A percentile compares a stretch with the other conserved stretches of the same genome.
Conservation (phyloP, 2,113 vertebrate genomes). For the Ciconia stormi region DNA sequence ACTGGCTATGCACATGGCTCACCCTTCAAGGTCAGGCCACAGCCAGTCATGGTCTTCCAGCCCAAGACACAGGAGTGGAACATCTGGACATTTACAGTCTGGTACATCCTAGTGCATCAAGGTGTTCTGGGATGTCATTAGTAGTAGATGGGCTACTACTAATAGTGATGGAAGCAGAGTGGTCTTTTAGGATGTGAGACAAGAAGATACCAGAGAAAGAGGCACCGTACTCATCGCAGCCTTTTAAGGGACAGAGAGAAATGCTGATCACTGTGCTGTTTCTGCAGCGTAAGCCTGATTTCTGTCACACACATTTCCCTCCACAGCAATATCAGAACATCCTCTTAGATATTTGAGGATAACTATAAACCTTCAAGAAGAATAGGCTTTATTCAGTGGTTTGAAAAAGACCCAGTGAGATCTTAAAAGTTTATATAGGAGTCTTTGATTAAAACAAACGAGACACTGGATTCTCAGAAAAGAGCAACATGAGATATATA, state of each 20-base stretch:
- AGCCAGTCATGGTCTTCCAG: background rate
- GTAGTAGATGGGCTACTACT: background rate
- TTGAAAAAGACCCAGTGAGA: background rate
- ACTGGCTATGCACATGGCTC: background rate
- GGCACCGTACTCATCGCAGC: rapidly evolving
- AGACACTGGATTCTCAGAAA: background rate
- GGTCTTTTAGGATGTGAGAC: background rate
- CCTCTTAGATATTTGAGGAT: background rate
- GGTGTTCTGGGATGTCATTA: background rate
- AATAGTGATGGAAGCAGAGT: background rate
- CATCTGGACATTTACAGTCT: background rate
- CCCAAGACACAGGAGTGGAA: background rate
- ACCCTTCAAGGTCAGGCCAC: background rate
- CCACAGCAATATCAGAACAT: background rate
- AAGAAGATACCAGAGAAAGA: background rate
- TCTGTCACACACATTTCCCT: background rate
- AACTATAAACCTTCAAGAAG: background rate
- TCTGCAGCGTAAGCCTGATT: background rate
- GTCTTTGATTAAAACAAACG: background rate
- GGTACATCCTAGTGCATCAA: background rate
- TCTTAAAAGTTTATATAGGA: background rate
- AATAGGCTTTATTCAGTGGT: background rate
- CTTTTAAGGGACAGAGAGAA: background rate
- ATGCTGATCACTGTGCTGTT: background rate
- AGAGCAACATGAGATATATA: background rate